Evolutionary conservation across 1,140 invertebrate genomes (phyloP).

Genomic region (Muscidifurax raptorellus): DNA sequence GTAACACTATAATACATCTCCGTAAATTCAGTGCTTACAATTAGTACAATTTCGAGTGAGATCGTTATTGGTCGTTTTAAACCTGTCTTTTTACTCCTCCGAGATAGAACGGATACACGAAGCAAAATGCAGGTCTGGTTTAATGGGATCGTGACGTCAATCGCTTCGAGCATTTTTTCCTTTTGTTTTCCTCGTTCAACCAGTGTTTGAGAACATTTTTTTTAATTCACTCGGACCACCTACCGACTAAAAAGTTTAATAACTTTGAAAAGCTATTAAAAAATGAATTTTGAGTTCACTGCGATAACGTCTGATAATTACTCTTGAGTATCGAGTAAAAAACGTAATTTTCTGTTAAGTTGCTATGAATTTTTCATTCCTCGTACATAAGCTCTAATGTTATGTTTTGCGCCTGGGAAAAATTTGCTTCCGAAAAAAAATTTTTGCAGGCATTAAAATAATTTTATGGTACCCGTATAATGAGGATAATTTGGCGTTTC

Average conservation of each 20-base stretch:
- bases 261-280: background rate
- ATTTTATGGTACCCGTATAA: background rate
- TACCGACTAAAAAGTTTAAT: background rate
- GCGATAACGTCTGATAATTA: background rate
- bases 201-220: background rate
- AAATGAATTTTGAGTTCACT: background rate
- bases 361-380: background rate
- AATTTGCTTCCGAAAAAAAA: background rate
- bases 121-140: background rate
- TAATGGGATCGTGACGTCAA: slow-evolving; percentile 18
- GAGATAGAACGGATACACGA: background rate
- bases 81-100: background rate
- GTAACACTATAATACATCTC: no score
- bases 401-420: background rate
- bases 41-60: background rate
- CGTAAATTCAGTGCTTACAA: no score
- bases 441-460: slow-evolving; percentile 21
- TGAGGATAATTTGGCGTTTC: background rate
- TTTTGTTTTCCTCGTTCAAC: background rate
- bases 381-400: no score
- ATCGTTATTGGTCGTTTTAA: background rate
- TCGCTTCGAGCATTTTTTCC: background rate
- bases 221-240: background rate
- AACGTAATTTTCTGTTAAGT: background rate
- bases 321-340: background rate